phyloP scores from a whole-genome alignment of 2,113 vertebrate genomes.

The Hippocampus guttulatus region DNA sequence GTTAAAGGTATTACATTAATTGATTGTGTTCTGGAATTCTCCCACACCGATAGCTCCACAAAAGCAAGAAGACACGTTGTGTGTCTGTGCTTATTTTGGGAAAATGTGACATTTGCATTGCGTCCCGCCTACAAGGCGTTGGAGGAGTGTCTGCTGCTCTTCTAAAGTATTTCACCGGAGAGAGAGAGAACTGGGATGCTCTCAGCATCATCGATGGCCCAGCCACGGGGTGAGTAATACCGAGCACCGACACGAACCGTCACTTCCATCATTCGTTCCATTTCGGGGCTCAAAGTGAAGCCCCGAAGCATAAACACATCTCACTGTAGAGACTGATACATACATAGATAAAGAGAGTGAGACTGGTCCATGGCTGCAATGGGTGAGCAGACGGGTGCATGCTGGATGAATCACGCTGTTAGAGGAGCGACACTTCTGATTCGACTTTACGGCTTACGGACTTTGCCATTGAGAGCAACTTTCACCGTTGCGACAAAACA shows the following conservation, averaged over 20 bases:
- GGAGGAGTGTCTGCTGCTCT: constrained; percentile 43
- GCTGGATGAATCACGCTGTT: constrained; percentile 23
- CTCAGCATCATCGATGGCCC: constrained; percentile 52
- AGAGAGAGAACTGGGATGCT: constrained; percentile 10
- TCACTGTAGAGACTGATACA: neutral
- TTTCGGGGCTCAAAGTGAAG: neutral
- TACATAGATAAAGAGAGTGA: constrained; percentile 2
- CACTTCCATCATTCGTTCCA: neutral
- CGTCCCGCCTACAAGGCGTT: constrained; percentile 68
- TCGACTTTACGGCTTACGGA: neutral
- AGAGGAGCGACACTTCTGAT: neutral
- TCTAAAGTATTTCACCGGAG: constrained; percentile 35
- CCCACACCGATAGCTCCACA: neutral
- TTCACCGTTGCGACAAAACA: neutral
- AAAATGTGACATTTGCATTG: constrained; percentile 40
- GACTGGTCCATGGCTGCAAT: constrained; percentile 48
- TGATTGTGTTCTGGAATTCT: neutral
- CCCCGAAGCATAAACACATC: neutral
- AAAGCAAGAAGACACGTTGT: neutral
- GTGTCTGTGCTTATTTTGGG: constrained; percentile 1
- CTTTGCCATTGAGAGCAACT: constrained; percentile 10
- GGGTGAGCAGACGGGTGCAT: constrained; percentile 47
- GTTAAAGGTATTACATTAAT: neutral
- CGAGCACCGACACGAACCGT: constrained; percentile 9
- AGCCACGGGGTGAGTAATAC: constrained; percentile 44